Evolutionary conservation across 2,888 invertebrate genomes (phyloP), one percentile per base, ranked within the genome.

Genomic region (Stenoptilia bipunctidactyla): DNA sequence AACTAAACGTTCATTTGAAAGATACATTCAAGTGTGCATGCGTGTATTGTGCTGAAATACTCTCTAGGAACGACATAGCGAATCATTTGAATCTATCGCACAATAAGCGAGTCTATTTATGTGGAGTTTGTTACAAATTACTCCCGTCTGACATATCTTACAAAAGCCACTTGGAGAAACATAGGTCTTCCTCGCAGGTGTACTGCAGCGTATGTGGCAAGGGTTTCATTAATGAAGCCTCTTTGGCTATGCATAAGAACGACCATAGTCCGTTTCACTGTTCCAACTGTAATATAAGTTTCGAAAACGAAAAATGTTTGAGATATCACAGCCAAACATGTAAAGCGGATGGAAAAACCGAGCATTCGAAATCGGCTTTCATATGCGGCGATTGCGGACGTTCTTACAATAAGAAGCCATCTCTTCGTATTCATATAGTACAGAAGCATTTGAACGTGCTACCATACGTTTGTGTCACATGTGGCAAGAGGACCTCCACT

Each of bases 391-490:
- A 74, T 1, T 82, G 82, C 46, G 76, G 73, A 0, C 56, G 48
- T 0, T 55, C 51, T 1, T 82, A 80, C 44, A 53, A 61, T 2
- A 66, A 66, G 8, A 82, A 82, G 37, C 72, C 74, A 0, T 80
- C 80, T 0, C 42, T 82, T 0, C 60, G 64, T 1, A 63, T 67
- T 1, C 80, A 82, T 40, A 74, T 80, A 6, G 49, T 71, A 0
- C 76, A 79, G 33, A 82, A 82, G 45, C 80, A 82, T 45, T 41
- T 80, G 0, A 61, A 71, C 30, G 61, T 79, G 0, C 43, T 74
- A 0, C 77, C 79, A 0, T 71, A 58, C 34, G 57, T 64, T 0
- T 82, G 80, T 27, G 56, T 62, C 8, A 53, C 52, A 0, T 82
- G 80, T 34, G 79, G 79, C 0, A 80, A 80, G 37, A 56, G 76